These are phyloP conservation scores for Steinernema khuongi DNA, from an alignment of 1,140 invertebrate species.

Conservation along the genomic window DNA sequence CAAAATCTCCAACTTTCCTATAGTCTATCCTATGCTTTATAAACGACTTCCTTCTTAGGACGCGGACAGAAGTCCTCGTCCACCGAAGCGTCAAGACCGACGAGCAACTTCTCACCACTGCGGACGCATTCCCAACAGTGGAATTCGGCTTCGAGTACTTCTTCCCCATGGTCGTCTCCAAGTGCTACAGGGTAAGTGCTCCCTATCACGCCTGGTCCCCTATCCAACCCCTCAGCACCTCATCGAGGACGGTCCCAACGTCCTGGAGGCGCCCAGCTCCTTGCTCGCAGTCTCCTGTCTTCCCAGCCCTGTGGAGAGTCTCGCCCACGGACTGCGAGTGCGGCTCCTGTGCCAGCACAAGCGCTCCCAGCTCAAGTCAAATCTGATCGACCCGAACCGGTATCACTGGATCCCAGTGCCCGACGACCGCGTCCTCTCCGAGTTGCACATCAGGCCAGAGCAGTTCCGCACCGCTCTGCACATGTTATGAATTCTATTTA, in stretches of 20 bases:
- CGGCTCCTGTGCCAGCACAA: conserved; percentile 53
- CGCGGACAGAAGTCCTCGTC: conserved; percentile 50
- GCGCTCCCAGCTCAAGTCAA: background rate
- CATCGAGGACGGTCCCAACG: conserved; percentile 49
- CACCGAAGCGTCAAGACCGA: conserved; percentile 44
- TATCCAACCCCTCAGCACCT: conserved; percentile 43
- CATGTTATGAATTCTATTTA: conserved; percentile 28
- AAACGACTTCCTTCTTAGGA: conserved; percentile 37
- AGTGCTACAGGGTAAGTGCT: conserved; percentile 51
- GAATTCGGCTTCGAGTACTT: conserved; percentile 59
- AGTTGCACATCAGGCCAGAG: conserved; percentile 23
- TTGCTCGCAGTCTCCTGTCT: conserved; percentile 45
- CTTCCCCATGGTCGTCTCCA: conserved; percentile 55
- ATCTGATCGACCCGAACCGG: background rate
- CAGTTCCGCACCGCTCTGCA: conserved; percentile 32
- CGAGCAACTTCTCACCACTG: conserved; percentile 31
- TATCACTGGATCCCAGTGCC: conserved; percentile 37
- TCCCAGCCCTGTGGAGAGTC: conserved; percentile 48
- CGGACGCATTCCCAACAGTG: conserved; percentile 54
- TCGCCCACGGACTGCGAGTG: conserved; percentile 52
- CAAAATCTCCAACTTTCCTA: too few relatives aligned
- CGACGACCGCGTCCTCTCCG: background rate
- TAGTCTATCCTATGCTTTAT: background rate
- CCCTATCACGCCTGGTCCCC: background rate
- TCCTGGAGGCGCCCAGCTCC: conserved; percentile 45